A percentile compares a stretch with the other conserved stretches of the same genome.
Evolutionary conservation across 1,140 invertebrate genomes (phyloP).

Genomic region (Apocrypta bakeri): DNA sequence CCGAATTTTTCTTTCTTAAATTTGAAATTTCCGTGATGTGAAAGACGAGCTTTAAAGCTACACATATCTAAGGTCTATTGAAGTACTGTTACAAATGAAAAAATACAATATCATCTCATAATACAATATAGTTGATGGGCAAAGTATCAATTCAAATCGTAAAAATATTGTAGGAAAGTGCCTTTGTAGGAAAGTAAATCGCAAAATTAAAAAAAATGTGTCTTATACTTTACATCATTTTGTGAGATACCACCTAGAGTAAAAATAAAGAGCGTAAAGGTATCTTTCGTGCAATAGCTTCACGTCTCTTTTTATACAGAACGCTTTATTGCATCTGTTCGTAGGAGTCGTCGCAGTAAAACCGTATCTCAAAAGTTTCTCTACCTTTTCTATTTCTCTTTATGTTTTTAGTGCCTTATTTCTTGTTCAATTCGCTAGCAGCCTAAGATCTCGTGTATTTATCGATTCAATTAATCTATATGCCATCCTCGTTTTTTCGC

Average conservation of each 20-base stretch:
- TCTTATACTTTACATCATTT: background rate
- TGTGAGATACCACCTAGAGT: background rate
- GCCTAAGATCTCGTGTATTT: background rate
- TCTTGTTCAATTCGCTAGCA: background rate
- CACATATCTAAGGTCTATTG: too few species aligned
- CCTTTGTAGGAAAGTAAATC: too few species aligned
- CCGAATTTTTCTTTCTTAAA: too few species aligned
- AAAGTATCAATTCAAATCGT: too few species aligned
- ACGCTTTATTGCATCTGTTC: background rate
- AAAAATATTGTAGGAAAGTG: too few species aligned
- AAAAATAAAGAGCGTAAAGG: background rate
- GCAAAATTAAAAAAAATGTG: background rate
- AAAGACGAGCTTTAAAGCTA: too few species aligned
- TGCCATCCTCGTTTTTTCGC: background rate
- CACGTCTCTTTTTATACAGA: background rate
- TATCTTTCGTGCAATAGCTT: background rate
- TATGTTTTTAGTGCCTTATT: background rate
- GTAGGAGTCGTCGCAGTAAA: background rate
- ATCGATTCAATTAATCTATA: constrained; percentile 1
- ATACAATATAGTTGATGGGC: too few species aligned
- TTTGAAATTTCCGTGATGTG: too few species aligned
- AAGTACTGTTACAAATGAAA: background rate
- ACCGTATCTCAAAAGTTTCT: background rate
- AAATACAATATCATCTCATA: too few species aligned
- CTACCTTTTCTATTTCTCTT: background rate